Conservation (phyloP, 2,113 vertebrate genomes). For the Podiceps cristatus region DNA sequence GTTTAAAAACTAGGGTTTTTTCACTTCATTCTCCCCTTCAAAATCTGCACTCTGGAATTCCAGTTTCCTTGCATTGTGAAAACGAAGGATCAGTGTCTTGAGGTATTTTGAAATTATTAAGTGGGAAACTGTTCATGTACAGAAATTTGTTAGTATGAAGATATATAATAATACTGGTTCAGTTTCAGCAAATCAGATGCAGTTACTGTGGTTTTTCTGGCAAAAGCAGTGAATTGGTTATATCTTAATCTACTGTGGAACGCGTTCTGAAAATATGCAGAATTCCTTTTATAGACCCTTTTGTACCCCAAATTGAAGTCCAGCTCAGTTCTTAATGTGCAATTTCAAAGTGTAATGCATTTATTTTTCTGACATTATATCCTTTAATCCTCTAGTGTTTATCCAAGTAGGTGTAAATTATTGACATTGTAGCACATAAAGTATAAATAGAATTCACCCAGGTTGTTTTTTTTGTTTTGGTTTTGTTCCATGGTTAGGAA, state of each 20-base stretch:
- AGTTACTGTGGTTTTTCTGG: conserved; percentile 36
- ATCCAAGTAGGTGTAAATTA: neutral
- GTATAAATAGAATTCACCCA: neutral
- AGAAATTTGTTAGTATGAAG: conserved; percentile 7
- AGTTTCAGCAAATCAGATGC: neutral
- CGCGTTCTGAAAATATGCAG: neutral
- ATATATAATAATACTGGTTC: neutral
- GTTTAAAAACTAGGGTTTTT: neutral
- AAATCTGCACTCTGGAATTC: neutral
- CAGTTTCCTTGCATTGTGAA: neutral
- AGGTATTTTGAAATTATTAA: conserved; percentile 31
- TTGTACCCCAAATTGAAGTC: neutral
- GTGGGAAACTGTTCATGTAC: neutral
- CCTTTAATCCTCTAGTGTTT: neutral
- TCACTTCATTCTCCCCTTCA: neutral
- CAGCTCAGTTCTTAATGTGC: neutral
- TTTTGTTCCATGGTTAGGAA: neutral
- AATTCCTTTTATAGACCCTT: neutral
- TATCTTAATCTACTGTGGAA: neutral
- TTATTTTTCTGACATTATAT: neutral
- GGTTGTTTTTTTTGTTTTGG: neutral
- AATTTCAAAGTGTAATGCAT: neutral
- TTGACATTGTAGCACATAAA: neutral
- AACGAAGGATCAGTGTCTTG: neutral
- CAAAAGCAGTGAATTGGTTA: conserved; percentile 23